Conservation (phyloP, 2,797 vertebrate genomes). For the Gobio occitaniae region DNA sequence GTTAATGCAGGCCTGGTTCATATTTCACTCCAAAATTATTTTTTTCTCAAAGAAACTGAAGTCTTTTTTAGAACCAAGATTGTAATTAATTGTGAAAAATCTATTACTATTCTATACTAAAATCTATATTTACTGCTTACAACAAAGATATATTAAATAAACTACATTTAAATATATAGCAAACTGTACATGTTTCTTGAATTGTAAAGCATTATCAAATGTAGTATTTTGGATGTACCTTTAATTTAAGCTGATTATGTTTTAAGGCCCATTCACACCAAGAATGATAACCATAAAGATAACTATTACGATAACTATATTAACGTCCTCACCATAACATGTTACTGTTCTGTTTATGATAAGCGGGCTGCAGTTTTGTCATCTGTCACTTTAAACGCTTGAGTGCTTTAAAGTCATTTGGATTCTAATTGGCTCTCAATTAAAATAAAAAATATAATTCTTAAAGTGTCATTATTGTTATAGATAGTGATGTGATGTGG, state of each 20-base stretch:
- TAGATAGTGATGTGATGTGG: too few relatives aligned
- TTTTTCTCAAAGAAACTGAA: neutral
- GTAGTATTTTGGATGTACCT: neutral
- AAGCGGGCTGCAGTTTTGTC: neutral
- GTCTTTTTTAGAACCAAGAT: neutral
- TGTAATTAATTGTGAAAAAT: neutral
- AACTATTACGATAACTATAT: neutral
- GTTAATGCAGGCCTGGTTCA: neutral
- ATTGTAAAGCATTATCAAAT: neutral
- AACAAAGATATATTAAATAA: slow-evolving; percentile 3
- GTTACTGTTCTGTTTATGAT: neutral
- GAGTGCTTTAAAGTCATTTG: neutral
- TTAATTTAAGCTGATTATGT: neutral
- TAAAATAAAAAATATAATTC: too few relatives aligned
- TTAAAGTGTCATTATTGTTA: too few relatives aligned
- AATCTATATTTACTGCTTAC: neutral
- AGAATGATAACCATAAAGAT: neutral
- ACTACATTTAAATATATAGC: neutral
- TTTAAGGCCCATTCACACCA: neutral
- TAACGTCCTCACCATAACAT: neutral
- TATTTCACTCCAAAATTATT: slow-evolving; percentile 2
- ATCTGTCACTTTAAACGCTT: too few relatives aligned
- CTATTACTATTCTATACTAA: too few relatives aligned
- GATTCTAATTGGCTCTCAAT: neutral
- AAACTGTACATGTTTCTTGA: neutral